These are phyloP conservation scores for Campylomormyrus tamandua DNA, from an alignment of 2,113 vertebrate species.

Conservation along the genomic window DNA sequence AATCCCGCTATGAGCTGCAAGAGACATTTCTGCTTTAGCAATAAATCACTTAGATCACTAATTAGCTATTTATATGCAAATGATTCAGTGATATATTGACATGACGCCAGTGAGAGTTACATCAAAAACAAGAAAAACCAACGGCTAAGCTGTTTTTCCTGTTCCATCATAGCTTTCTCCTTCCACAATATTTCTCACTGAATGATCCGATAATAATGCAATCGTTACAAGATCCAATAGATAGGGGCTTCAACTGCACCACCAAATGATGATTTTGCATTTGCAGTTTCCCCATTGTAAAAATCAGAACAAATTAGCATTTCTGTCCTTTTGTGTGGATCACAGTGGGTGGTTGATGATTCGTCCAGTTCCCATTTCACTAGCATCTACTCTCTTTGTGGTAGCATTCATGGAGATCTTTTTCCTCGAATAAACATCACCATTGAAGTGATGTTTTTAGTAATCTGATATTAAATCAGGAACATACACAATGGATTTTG, in stretches of 20 bases:
- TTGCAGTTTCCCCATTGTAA: neutral
- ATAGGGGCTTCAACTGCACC: neutral
- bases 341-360: neutral
- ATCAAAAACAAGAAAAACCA: constrained; percentile 29
- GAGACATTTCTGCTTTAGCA: constrained; percentile 30
- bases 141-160: constrained; percentile 28
- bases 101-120: constrained; percentile 25
- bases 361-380: neutral
- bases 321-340: neutral
- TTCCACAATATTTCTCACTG: neutral
- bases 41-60: constrained; percentile 27
- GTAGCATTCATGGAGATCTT: neutral
- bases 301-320: neutral
- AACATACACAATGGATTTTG: neutral
- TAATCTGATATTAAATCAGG: neutral
- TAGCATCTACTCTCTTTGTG: neutral
- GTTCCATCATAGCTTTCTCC: constrained; percentile 26
- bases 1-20: constrained; percentile 22
- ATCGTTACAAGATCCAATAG: neutral
- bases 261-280: neutral
- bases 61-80: constrained; percentile 31
- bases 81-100: constrained; percentile 36
- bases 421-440: neutral
- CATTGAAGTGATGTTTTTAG: neutral
- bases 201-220: neutral